Percentiles rank a stretch among this genome's conserved stretches.
Conservation (phyloP, 2,113 vertebrate species). For the Mormyrus iriodes region DNA sequence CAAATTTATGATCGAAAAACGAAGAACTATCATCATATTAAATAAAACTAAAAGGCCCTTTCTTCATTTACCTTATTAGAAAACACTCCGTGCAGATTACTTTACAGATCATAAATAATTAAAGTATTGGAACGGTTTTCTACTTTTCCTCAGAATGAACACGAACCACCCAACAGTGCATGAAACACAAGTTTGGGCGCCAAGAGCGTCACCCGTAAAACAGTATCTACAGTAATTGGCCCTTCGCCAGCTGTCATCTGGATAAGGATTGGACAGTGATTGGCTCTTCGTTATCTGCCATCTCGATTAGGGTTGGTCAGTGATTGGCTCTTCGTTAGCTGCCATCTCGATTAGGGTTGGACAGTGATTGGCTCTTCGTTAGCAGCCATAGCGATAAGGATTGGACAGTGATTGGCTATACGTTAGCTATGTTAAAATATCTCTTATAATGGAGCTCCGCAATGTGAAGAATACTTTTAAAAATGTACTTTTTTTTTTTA, state of each 20-base stretch:
- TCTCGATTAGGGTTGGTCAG: background rate
- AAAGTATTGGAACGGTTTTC: background rate
- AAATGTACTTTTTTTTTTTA: background rate
- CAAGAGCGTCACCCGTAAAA: background rate
- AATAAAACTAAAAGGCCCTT: background rate
- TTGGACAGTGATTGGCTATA: background rate
- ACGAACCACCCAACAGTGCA: background rate
- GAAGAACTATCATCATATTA: background rate
- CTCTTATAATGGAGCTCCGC: background rate
- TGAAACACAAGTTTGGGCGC: background rate
- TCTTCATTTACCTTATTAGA: background rate
- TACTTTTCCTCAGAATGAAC: background rate
- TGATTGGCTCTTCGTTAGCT: background rate
- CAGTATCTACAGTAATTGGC: background rate
- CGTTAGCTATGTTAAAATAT: background rate
- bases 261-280: background rate
- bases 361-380: background rate
- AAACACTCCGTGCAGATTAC: background rate
- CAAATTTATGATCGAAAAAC: background rate
- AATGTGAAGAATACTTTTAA: background rate
- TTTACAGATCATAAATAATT: background rate
- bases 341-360: background rate
- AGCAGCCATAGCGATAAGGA: background rate
- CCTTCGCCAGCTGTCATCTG: background rate
- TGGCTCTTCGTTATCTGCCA: background rate